These are phyloP conservation scores for Mustelus asterias DNA, from an alignment of 2,113 vertebrate genomes.

Conservation along the genomic window DNA sequence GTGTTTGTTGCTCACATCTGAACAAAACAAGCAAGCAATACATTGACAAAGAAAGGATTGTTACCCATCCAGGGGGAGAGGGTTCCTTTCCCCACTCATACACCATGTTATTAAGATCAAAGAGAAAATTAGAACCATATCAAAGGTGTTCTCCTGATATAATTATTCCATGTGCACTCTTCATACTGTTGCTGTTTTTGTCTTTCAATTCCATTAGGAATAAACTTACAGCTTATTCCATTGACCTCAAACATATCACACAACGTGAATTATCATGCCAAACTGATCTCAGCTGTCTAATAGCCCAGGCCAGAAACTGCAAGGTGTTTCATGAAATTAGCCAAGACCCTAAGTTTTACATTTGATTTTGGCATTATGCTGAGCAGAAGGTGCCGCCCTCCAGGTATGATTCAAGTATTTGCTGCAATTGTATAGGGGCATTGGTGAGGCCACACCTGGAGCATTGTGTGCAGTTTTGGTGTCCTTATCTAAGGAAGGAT, in stretches of 20 bases:
- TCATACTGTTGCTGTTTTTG: neutral
- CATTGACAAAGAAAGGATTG: neutral
- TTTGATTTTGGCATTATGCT: too few species aligned
- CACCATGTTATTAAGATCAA: neutral
- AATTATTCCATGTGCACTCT: neutral
- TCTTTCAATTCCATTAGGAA: neutral
- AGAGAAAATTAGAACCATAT: neutral
- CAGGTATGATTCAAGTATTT: too few species aligned
- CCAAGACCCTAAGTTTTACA: too few species aligned
- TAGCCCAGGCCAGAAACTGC: too few species aligned
- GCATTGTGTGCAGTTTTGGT: too few species aligned
- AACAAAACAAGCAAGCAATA: neutral
- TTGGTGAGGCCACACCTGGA: too few species aligned
- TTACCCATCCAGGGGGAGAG: neutral
- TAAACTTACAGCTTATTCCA: neutral
- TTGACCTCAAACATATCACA: neutral
- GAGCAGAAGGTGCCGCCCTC: too few species aligned
- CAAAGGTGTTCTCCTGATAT: neutral
- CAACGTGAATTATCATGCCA: too few species aligned
- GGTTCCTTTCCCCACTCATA: neutral
- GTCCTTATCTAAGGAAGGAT: too few species aligned
- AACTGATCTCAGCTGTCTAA: too few species aligned
- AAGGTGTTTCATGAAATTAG: too few species aligned
- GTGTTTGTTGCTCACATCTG: neutral
- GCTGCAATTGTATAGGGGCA: too few species aligned